Base-by-base conservation (phyloP, 2,888 invertebrate species). In the Volucella inanis region DNA sequence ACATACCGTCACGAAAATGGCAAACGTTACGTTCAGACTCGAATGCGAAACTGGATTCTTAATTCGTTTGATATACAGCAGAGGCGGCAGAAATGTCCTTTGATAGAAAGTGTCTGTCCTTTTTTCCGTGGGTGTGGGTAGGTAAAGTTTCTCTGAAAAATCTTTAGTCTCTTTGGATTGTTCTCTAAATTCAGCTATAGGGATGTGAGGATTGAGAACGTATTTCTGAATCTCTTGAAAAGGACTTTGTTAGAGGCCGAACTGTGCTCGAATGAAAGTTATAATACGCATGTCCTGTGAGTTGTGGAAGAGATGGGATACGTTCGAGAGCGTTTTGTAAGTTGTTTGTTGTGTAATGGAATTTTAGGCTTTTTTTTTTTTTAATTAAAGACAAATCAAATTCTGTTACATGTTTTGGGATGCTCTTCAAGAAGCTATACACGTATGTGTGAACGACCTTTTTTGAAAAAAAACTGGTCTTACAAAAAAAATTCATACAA, bases 21-120 rank as follows among this genome's bases (percentile, higher is more conserved):
- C 89, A 90, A 90, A 90, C 91, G 91, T 88, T 90, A 90, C 90
- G 92, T 92, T 91, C 91, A 90, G 90, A 90, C 90, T 92, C 92
- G 90, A 91, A 92, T 91, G 90, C 91, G 91, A 91, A 92, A 92
- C 92, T 92, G 91, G 92, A 90, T 87, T 75, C 79, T 75, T 71
- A 76, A 77, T 85, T 85, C 72, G 67, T 77, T 76, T 76, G 62
- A 77, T 62, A 72, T 70, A 85, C 62, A 81, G 54, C 81, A 85
- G 68, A 80, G 80, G 76, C 67, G 85, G 65, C 45, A 76, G 70
- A 84, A 75, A 31, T 75, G 70, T 77, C 81, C 76, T 85, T 81
- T 76, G 45, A 62, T 72, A 71, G 81, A 43, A 65, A 52, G 68
- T 65, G 8, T 39, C 15, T 31, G 31, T 6, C 31, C 6, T 18